Evolutionary conservation across 2,888 invertebrate genomes (phyloP).

Genomic region (Tribolium freemani): DNA sequence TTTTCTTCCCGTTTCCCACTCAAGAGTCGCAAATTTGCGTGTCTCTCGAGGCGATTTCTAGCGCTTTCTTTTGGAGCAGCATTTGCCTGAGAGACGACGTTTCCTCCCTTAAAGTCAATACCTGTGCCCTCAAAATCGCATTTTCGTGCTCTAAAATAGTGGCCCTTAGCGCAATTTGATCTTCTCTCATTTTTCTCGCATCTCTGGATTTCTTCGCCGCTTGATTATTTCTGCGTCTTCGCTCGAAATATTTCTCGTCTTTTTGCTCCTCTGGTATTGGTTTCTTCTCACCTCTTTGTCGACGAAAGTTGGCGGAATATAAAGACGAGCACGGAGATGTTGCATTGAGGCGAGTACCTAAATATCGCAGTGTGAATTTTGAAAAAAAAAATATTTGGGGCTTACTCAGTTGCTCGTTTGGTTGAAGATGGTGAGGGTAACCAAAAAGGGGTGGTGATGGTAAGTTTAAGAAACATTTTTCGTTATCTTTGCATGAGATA

Average conservation of each 20-base stretch:
- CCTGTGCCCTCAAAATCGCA: conserved; percentile 85
- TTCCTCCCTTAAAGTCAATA: conserved; percentile 85
- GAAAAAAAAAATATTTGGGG: neutral
- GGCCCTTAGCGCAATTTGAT: conserved; percentile 87
- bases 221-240: conserved; percentile 88
- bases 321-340: conserved; percentile 46
- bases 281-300: conserved; percentile 85
- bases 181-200: conserved; percentile 88
- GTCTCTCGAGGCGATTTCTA: conserved; percentile 53
- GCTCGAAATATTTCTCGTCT: conserved; percentile 91
- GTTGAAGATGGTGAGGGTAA: conserved; percentile 41
- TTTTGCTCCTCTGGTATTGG: conserved; percentile 90
- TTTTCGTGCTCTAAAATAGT: conserved; percentile 91
- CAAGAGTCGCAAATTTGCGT: conserved; percentile 14
- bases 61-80: conserved; percentile 69
- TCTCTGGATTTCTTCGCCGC: conserved; percentile 94
- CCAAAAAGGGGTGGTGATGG: conserved; percentile 42
- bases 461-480: conserved; percentile 39
- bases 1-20: neutral
- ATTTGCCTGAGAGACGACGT: conserved; percentile 79
- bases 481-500: conserved; percentile 24
- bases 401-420: conserved; percentile 45
- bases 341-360: conserved; percentile 7
- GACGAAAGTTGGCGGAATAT: conserved; percentile 61
- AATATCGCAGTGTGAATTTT: neutral